phyloP scores from a whole-genome alignment of 2,797 vertebrate genomes.

The Cyclura pinguis region DNA sequence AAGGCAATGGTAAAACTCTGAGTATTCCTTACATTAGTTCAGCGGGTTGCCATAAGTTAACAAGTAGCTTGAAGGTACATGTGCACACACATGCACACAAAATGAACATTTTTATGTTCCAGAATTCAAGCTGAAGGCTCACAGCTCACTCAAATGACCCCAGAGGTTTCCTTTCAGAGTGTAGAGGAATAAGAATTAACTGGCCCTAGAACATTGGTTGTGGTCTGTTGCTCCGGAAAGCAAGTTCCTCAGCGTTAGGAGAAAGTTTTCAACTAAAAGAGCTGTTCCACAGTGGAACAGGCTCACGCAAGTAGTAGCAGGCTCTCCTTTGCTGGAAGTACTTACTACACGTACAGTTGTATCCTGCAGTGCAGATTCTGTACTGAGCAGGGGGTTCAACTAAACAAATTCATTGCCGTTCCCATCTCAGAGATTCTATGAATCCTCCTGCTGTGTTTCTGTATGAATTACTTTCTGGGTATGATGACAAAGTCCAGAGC shows the following conservation, averaged over 20 bases:
- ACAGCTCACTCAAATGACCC: neutral
- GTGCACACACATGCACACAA: no score
- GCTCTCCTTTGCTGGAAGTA: neutral
- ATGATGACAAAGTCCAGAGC: neutral
- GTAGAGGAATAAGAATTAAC: neutral
- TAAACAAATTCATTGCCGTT: neutral
- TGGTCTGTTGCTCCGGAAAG: neutral
- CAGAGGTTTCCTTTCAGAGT: neutral
- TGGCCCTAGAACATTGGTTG: neutral
- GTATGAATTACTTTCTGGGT: neutral
- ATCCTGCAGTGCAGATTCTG: neutral
- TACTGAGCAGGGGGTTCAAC: neutral
- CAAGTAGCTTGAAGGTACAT: no score
- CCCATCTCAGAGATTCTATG: no score
- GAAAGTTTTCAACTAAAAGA: neutral
- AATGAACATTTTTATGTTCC: neutral
- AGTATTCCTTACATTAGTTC: no score
- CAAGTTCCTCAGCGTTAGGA: neutral
- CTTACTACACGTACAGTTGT: neutral
- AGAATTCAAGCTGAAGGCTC: neutral
- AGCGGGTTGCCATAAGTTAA: no score
- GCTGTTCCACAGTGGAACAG: neutral
- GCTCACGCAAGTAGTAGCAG: neutral
- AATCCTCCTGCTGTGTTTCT: neutral
- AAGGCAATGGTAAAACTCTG: no score